These are phyloP conservation scores for Morpho deidamia DNA, from an alignment of 2,888 invertebrate genomes.

Conservation along the genomic window DNA sequence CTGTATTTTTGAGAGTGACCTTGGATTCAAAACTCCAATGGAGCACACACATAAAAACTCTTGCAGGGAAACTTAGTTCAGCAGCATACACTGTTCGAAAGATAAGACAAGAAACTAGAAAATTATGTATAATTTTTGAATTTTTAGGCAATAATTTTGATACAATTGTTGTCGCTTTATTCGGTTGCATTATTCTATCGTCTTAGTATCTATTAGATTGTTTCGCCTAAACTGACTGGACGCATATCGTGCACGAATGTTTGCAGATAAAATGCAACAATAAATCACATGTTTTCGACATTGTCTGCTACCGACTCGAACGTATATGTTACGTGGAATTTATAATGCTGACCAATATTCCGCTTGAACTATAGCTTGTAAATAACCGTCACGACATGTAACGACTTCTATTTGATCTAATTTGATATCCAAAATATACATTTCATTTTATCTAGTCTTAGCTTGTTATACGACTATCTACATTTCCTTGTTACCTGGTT, in stretches of 20 bases:
- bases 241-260: constrained; percentile 34
- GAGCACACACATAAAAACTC: too few species aligned
- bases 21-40: too few species aligned
- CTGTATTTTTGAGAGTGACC: too few species aligned
- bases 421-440: constrained; percentile 17
- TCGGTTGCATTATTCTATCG: too few species aligned
- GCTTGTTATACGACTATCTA: constrained; percentile 7
- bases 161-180: too few species aligned
- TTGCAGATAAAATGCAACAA: constrained; percentile 43
- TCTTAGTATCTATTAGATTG: constrained; percentile 31
- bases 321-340: constrained; percentile 43
- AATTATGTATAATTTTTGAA: too few species aligned
- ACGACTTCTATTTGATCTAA: constrained; percentile 15
- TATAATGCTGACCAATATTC: constrained; percentile 42
- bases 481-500: constrained; percentile 19
- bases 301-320: constrained; percentile 49
- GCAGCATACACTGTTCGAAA: too few species aligned
- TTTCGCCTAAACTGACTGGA: constrained; percentile 29
- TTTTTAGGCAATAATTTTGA: too few species aligned
- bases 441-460: constrained; percentile 13
- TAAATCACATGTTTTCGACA: constrained; percentile 55
- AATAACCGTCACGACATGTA: constrained; percentile 18
- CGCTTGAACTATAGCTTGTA: constrained; percentile 18
- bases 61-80: too few species aligned
- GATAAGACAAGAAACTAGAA: too few species aligned